Evolutionary conservation across 2,113 vertebrate species (phyloP).

Genomic region (Apodemus sylvaticus): DNA sequence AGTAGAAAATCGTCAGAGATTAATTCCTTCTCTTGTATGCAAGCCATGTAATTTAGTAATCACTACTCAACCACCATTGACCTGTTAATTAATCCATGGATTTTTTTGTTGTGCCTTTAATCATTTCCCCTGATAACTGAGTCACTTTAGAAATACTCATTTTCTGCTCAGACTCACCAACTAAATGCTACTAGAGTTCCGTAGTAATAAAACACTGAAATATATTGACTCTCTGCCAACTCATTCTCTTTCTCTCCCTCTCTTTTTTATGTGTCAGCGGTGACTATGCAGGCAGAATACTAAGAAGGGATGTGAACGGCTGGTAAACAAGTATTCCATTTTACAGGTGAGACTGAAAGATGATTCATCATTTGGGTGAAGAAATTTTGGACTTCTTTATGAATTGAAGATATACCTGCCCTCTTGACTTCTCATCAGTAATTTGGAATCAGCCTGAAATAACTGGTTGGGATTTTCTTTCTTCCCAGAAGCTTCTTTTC

Average conservation of each 20-base stretch:
- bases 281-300: slow-evolving; percentile 81
- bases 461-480: slow-evolving; percentile 12
- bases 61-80: slow-evolving; percentile 85
- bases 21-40: slow-evolving; percentile 81
- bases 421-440: slow-evolving; percentile 50
- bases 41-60: slow-evolving; percentile 88
- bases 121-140: slow-evolving; percentile 83
- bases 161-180: slow-evolving; percentile 82
- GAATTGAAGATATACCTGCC: slow-evolving; percentile 45
- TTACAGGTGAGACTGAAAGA: slow-evolving; percentile 81
- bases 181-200: slow-evolving; percentile 84
- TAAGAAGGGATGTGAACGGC: slow-evolving; percentile 72
- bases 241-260: slow-evolving; percentile 69
- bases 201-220: slow-evolving; percentile 89
- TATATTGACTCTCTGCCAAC: slow-evolving; percentile 88
- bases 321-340: slow-evolving; percentile 80
- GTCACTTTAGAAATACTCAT: slow-evolving; percentile 84
- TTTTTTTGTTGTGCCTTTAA: slow-evolving; percentile 85
- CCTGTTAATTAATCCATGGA: slow-evolving; percentile 88
- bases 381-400: slow-evolving; percentile 64
- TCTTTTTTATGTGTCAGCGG: slow-evolving; percentile 77
- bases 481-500: slow-evolving; percentile 45
- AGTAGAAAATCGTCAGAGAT: slow-evolving; percentile 72
- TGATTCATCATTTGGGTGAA: slow-evolving; percentile 74
- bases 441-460: slow-evolving; percentile 64